phyloP scores from a whole-genome alignment of 92 coral and sea anemone species.

The Galaxea fascicularis region DNA sequence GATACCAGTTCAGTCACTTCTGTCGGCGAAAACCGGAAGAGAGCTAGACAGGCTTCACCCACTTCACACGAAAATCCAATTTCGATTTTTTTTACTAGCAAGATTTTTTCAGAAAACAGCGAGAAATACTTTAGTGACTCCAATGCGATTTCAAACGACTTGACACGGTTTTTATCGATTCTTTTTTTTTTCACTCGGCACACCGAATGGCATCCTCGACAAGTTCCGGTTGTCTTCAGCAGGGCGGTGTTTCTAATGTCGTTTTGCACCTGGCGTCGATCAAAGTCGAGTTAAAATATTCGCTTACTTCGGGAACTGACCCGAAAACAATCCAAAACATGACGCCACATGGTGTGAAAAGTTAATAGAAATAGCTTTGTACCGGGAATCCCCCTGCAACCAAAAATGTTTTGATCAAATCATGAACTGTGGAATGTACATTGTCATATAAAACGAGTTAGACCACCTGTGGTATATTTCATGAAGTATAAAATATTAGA shows the following conservation, averaged over 20 bases:
- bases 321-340: conserved; percentile 24
- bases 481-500: too few relatives aligned
- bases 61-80: conserved; percentile 8
- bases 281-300: not conserved
- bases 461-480: conserved; percentile 23
- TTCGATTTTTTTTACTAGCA: not conserved
- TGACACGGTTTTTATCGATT: not conserved
- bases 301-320: conserved; percentile 8
- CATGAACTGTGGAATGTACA: not conserved
- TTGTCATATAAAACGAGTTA: conserved; percentile 2
- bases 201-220: not conserved
- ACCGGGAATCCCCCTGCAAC: conserved; percentile 46
- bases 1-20: not conserved
- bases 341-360: conserved; percentile 32
- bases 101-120: not conserved
- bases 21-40: conserved; percentile 30
- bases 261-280: conserved; percentile 17
- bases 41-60: not conserved
- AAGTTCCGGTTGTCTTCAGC: conserved; percentile 3
- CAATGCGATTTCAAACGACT: not conserved
- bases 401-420: conserved; percentile 14
- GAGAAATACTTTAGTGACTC: not conserved
- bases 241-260: not conserved
- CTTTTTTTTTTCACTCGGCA: not conserved
- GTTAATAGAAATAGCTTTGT: conserved; percentile 24